A percentile compares a stretch with the other conserved stretches of the same genome.
These are phyloP conservation scores for Paralichthys olivaceus DNA, from an alignment of 2,113 vertebrate genomes.

Conservation along the genomic window DNA sequence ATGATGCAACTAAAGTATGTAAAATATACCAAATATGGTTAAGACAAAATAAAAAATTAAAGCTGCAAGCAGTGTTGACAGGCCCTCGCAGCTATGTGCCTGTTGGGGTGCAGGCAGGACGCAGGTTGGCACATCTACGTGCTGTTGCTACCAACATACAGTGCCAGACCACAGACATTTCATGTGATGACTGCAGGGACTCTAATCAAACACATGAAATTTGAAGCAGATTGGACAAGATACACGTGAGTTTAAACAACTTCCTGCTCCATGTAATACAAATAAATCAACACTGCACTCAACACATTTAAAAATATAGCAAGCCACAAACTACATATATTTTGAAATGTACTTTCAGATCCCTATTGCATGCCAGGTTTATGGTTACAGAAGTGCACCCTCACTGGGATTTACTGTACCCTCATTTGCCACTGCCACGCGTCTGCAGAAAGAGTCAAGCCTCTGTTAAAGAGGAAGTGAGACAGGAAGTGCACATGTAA, in stretches of 20 bases:
- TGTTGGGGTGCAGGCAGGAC: no score
- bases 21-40: background rate
- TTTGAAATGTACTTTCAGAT: conserved; percentile 33
- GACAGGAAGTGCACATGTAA: conserved; percentile 51
- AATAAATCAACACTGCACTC: background rate
- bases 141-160: no score
- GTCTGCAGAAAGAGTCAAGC: background rate
- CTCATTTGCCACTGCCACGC: conserved; percentile 11
- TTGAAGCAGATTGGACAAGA: background rate
- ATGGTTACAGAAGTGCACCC: conserved; percentile 18
- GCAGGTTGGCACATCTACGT: no score
- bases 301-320: conserved; percentile 10
- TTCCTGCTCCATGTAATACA: background rate
- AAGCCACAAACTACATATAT: conserved; percentile 14
- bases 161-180: no score
- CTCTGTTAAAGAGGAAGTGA: conserved; percentile 67
- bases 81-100: no score
- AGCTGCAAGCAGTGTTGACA: background rate
- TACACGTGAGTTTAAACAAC: background rate
- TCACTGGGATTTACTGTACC: conserved; percentile 7
- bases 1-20: background rate
- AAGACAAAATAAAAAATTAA: background rate
- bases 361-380: background rate
- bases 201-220: background rate
- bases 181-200: no score